These are phyloP conservation scores for Diachasma alloeum DNA, from an alignment of 1,140 invertebrate species.

Conservation along the genomic window DNA sequence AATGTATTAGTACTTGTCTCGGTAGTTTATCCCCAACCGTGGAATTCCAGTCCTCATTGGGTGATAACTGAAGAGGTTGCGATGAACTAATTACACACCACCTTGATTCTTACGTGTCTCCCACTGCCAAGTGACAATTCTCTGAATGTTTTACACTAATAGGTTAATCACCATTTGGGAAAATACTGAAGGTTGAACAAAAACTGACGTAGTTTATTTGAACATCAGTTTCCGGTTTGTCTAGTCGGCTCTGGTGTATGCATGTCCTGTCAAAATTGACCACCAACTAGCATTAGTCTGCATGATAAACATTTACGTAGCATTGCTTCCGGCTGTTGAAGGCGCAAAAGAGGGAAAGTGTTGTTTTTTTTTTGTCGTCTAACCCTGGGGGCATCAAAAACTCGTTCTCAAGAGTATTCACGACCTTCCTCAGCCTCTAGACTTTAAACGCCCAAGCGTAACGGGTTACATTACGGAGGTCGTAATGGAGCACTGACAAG, in stretches of 20 bases:
- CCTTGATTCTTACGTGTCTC: not conserved
- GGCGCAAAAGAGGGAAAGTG: slow-evolving; percentile 29
- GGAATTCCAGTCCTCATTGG: not conserved
- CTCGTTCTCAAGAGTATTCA: slow-evolving; percentile 50
- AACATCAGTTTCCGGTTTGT: not conserved
- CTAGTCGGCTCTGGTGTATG: not conserved
- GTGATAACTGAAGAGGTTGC: not conserved
- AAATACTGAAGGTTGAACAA: not conserved
- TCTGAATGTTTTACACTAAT: not conserved
- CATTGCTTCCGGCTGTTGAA: slow-evolving; percentile 1
- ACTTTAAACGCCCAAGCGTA: slow-evolving; percentile 35
- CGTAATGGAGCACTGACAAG: slow-evolving; percentile 41
- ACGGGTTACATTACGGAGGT: slow-evolving; percentile 46
- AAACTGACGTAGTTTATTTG: not conserved
- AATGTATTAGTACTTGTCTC: not conserved
- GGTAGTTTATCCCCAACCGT: not conserved
- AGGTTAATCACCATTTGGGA: not conserved
- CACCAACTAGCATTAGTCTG: too few species aligned
- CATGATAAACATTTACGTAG: too few species aligned
- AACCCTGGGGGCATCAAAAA: slow-evolving; percentile 48
- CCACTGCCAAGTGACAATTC: not conserved
- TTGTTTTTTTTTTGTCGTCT: slow-evolving; percentile 33
- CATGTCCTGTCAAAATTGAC: not conserved
- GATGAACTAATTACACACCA: not conserved
- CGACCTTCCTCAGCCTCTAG: slow-evolving; percentile 45